Conservation (phyloP, 2,113 vertebrate species). For the Eolophus roseicapilla region DNA sequence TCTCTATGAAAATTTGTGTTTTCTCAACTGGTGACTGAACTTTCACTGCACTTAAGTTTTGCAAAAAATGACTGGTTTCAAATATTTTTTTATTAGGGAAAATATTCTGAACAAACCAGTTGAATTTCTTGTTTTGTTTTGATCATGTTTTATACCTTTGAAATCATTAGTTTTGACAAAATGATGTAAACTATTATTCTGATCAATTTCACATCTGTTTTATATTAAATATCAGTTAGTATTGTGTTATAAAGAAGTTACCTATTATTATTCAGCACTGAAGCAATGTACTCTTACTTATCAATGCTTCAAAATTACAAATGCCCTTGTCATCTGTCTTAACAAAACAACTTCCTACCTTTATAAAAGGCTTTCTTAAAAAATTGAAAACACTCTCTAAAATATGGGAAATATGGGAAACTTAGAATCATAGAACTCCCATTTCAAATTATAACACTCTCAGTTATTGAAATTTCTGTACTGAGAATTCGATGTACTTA, state of each 20-base stretch:
- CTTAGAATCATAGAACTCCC: neutral
- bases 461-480: neutral
- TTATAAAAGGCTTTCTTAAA: neutral
- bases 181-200: neutral
- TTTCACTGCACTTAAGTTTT: neutral
- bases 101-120: neutral
- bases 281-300: neutral
- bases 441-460: neutral
- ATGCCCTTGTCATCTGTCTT: neutral
- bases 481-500: neutral
- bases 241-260: neutral
- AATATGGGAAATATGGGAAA: neutral
- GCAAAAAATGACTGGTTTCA: neutral
- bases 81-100: neutral
- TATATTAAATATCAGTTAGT: neutral
- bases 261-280: neutral
- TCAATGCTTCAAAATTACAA: neutral
- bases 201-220: neutral
- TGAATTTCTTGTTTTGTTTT: neutral
- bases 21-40: neutral
- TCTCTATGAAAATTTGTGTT: neutral
- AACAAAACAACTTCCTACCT: neutral
- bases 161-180: neutral
- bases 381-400: neutral
- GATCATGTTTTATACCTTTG: neutral